Evolutionary conservation across 2,797 vertebrate species (phyloP).

Genomic region (Loriculus beryllinus): DNA sequence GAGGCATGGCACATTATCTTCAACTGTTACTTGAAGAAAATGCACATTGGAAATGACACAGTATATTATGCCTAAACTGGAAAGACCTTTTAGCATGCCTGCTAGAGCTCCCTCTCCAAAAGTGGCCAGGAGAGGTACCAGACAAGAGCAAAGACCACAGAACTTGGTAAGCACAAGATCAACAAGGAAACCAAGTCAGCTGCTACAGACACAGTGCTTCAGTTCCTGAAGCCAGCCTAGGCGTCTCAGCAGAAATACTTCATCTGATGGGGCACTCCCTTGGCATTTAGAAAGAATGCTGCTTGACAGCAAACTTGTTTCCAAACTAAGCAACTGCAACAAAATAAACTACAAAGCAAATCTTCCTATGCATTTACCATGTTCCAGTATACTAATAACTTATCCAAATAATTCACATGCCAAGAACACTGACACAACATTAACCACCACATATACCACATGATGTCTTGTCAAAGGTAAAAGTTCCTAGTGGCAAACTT

Average conservation of each 20-base stretch:
- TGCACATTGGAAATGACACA: accelerated
- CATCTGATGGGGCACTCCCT: not conserved
- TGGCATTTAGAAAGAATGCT: not conserved
- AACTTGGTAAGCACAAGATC: not conserved
- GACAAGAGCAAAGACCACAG: not conserved
- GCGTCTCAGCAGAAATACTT: not conserved
- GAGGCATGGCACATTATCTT: not conserved
- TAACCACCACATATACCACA: not conserved
- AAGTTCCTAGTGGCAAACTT: not conserved
- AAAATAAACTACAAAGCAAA: not conserved
- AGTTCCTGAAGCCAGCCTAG: not conserved
- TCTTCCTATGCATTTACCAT: not conserved
- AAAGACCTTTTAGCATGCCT: not conserved
- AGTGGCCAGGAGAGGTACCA: not conserved
- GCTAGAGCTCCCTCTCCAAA: not conserved
- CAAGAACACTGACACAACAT: not conserved
- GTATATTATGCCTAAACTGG: not conserved
- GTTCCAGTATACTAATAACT: not conserved
- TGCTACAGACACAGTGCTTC: not conserved
- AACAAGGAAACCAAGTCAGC: not conserved
- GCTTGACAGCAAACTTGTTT: not conserved
- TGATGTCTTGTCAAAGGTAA: not conserved
- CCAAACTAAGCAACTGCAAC: not conserved
- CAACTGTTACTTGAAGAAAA: not conserved
- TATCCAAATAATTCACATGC: not conserved